Evolutionary conservation across 2,888 invertebrate genomes (phyloP).

Genomic region (Leucoptera coffeella): DNA sequence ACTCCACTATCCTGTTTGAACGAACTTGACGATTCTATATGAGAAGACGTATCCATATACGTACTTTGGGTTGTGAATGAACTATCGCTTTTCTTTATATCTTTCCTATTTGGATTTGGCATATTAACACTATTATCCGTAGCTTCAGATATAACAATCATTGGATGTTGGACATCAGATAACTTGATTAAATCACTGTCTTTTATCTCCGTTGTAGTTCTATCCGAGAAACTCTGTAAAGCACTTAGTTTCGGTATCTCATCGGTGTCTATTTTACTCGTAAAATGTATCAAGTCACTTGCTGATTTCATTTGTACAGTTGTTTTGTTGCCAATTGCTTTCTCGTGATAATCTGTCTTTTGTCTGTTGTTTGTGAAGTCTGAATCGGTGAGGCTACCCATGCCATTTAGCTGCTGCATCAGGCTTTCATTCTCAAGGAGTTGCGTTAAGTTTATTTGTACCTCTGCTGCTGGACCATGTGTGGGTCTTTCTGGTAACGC

Average conservation of each 20-base stretch:
- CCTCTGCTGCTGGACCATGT: slow-evolving; percentile 60
- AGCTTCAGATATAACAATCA: no score
- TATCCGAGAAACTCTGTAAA: slow-evolving; percentile 6
- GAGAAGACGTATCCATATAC: slow-evolving; percentile 4
- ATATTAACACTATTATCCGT: slow-evolving; percentile 9
- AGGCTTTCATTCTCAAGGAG: slow-evolving; percentile 19
- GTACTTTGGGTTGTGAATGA: no score
- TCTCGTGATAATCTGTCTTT: no score
- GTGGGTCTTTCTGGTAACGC: slow-evolving; percentile 53
- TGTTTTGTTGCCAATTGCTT: slow-evolving; percentile 12
- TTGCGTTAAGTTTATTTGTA: slow-evolving; percentile 41
- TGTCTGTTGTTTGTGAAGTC: no score
- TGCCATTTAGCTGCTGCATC: no score
- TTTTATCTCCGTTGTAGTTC: slow-evolving; percentile 8
- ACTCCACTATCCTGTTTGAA: no score
- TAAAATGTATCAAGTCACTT: slow-evolving; percentile 9
- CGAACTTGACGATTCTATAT: no score
- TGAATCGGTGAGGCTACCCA: slow-evolving; percentile 12
- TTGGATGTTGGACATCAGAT: slow-evolving; percentile 1
- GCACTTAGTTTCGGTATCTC: slow-evolving; percentile 8
- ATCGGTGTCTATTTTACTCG: slow-evolving; percentile 3
- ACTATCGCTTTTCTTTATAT: no score
- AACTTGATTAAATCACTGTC: slow-evolving; percentile 8
- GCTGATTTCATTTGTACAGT: slow-evolving; percentile 15
- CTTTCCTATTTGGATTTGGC: no score